Conservation (phyloP, 1,140 invertebrate species). For the Procambarus virginalis region DNA sequence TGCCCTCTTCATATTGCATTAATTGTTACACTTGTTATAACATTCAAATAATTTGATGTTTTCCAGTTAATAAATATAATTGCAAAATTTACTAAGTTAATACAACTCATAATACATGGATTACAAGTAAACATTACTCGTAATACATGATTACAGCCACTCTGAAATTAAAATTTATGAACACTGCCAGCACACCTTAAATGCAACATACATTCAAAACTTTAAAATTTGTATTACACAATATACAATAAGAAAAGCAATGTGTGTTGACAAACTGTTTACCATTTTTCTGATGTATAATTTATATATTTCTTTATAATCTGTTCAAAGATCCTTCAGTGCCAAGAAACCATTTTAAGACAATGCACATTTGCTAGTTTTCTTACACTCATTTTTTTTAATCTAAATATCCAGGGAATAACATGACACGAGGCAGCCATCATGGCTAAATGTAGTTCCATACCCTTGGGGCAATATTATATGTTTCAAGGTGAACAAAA, state of each 20-base stretch:
- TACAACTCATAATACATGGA: too few relatives aligned
- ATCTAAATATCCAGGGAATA: neutral
- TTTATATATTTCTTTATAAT: too few relatives aligned
- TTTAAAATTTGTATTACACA: neutral
- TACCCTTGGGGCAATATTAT: neutral
- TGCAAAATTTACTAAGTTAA: too few relatives aligned
- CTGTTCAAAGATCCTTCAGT: too few relatives aligned
- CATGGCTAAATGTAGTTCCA: neutral
- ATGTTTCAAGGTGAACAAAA: conserved; percentile 4
- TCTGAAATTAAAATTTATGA: neutral
- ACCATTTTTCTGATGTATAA: too few relatives aligned
- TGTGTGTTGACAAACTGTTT: too few relatives aligned
- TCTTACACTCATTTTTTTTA: neutral
- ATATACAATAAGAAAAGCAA: neutral
- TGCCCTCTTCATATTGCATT: neutral
- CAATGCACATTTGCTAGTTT: neutral
- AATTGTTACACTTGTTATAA: neutral
- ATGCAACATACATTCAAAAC: neutral
- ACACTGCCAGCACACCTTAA: neutral
- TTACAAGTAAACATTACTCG: too few relatives aligned
- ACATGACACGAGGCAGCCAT: neutral
- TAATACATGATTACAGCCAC: too few relatives aligned
- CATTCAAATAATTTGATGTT: neutral
- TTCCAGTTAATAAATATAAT: neutral
- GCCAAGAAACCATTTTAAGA: neutral